Percentiles rank a stretch among this genome's conserved stretches.
phyloP scores from a whole-genome alignment of 2,888 invertebrate species.

The Drosophila paucipuncta region DNA sequence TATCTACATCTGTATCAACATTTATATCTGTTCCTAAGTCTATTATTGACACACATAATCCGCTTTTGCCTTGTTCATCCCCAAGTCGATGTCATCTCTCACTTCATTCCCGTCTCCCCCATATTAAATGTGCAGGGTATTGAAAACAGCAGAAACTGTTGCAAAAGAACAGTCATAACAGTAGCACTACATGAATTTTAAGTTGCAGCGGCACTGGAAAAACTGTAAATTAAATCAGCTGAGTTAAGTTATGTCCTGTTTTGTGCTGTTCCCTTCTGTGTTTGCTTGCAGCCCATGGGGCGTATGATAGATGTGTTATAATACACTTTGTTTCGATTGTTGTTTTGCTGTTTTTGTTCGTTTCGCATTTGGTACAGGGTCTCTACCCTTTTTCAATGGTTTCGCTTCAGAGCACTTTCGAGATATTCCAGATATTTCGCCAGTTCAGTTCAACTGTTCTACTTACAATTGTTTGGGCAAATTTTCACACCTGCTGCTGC shows the following conservation, averaged over 20 bases:
- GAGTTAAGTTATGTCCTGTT: slow-evolving; percentile 30
- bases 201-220: slow-evolving; percentile 35
- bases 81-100: background rate
- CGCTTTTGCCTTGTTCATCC: background rate
- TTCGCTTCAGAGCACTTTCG: slow-evolving; percentile 64
- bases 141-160: slow-evolving; percentile 8
- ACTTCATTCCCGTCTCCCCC: no score
- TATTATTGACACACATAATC: background rate
- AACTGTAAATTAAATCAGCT: slow-evolving; percentile 57
- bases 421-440: slow-evolving; percentile 24
- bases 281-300: slow-evolving; percentile 56
- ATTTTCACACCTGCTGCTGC: slow-evolving; percentile 60
- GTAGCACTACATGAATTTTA: slow-evolving; percentile 65
- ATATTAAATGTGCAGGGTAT: slow-evolving; percentile 18
- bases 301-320: slow-evolving; percentile 73
- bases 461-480: slow-evolving; percentile 37
- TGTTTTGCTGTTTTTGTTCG: slow-evolving; percentile 28
- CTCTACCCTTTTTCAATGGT: slow-evolving; percentile 68
- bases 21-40: background rate
- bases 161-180: slow-evolving; percentile 44
- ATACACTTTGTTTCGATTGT: slow-evolving; percentile 44
- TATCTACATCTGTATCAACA: background rate
- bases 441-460: slow-evolving; percentile 9
- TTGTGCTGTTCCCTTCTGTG: slow-evolving; percentile 22
- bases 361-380: slow-evolving; percentile 20